Percentiles rank a stretch among this genome's conserved stretches.
These are phyloP conservation scores for Petrosia ficiformis DNA, from an alignment of 37 sponge, comb jelly and placozoan species.

Conservation along the genomic window DNA sequence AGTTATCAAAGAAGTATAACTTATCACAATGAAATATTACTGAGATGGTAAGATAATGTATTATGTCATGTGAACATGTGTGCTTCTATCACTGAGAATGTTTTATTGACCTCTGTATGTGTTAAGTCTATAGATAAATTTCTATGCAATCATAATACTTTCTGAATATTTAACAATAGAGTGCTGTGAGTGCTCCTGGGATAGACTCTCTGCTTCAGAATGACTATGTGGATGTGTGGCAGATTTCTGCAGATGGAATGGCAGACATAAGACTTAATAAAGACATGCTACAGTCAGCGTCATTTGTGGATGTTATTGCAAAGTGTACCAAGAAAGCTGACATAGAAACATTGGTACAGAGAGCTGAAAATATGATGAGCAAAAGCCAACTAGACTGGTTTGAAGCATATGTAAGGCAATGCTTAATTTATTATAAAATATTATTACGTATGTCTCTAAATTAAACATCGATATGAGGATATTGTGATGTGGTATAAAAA, in stretches of 20 bases:
- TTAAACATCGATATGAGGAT: background rate
- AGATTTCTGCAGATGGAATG: constrained; percentile 10
- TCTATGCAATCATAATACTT: too few species aligned
- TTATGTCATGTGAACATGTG: too few species aligned
- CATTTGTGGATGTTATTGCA: constrained; percentile 9
- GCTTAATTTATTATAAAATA: background rate
- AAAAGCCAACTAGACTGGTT: constrained; percentile 37
- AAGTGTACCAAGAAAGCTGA: constrained; percentile 16
- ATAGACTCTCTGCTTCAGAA: constrained; percentile 14
- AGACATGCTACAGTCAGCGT: background rate
- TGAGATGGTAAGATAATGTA: too few species aligned
- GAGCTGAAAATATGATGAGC: constrained; percentile 27
- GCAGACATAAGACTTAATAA: constrained; percentile 24
- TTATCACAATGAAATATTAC: too few species aligned
- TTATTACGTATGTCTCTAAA: background rate
- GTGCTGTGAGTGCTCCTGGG: too few species aligned
- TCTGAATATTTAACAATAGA: too few species aligned
- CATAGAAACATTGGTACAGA: constrained; percentile 37
- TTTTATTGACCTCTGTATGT: too few species aligned
- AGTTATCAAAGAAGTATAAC: too few species aligned
- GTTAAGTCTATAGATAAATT: too few species aligned
- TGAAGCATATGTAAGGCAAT: constrained; percentile 37
- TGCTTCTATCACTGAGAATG: too few species aligned
- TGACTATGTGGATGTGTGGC: constrained; percentile 42
- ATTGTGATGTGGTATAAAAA: background rate